Evolutionary conservation across 2,888 invertebrate genomes (phyloP).

Genomic region (Microctonus hyperodae): DNA sequence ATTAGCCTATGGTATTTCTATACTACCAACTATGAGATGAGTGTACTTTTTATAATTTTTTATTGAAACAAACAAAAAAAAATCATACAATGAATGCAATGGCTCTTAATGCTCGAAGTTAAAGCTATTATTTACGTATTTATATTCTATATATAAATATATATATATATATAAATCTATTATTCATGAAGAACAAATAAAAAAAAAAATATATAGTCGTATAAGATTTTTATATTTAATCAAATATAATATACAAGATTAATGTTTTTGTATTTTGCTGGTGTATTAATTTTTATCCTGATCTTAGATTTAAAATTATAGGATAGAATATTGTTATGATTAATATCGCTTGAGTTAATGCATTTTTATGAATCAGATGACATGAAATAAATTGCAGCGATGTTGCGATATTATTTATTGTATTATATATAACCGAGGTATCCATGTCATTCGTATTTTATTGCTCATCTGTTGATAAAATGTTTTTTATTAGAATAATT

Average conservation of each 20-base stretch:
- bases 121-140: slow-evolving; percentile 23
- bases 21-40: slow-evolving; percentile 1
- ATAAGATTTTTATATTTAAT: slow-evolving; percentile 54
- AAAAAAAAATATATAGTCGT: slow-evolving; percentile 37
- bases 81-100: no score
- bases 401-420: background rate
- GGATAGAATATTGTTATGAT: background rate
- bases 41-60: slow-evolving; percentile 23
- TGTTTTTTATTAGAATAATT: background rate
- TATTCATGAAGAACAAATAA: slow-evolving; percentile 20
- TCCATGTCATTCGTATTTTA: background rate
- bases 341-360: background rate
- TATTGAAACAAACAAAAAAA: slow-evolving; percentile 20
- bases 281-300: background rate
- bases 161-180: slow-evolving; percentile 20
- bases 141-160: slow-evolving; percentile 25
- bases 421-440: background rate
- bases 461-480: background rate
- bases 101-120: slow-evolving; percentile 19
- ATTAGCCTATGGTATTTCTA: slow-evolving; percentile 22
- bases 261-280: slow-evolving; percentile 55
- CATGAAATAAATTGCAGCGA: slow-evolving; percentile 7
- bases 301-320: background rate
- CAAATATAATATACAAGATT: slow-evolving; percentile 55
- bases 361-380: background rate